Evolutionary conservation across 2,113 vertebrate genomes (phyloP).

Genomic region (Ammodytes marinus): DNA sequence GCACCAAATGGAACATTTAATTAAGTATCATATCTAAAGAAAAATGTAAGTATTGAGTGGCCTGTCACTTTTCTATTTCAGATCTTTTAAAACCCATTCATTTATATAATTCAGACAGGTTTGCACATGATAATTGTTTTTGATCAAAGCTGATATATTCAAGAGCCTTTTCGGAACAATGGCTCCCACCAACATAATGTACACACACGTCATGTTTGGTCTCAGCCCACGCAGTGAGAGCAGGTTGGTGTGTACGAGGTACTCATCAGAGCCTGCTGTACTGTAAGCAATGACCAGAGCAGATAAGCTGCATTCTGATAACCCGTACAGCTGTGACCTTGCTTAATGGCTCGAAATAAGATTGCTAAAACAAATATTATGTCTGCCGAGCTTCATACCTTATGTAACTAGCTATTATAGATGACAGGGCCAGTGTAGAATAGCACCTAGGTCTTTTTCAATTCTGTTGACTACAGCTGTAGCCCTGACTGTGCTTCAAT

Average conservation of each 20-base stretch:
- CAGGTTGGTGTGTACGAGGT: conserved; percentile 12
- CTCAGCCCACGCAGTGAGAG: conserved; percentile 10
- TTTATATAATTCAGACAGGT: neutral
- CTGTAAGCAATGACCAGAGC: conserved; percentile 4
- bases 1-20: too few relatives aligned
- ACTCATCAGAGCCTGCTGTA: conserved; percentile 14
- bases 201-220: conserved; percentile 12
- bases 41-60: neutral
- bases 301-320: conserved; percentile 45
- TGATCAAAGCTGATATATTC: conserved; percentile 6
- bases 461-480: neutral
- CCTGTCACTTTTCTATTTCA: neutral
- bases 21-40: too few relatives aligned
- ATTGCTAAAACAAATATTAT: conserved; percentile 69
- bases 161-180: neutral
- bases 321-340: conserved; percentile 53
- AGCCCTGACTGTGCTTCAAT: neutral
- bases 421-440: conserved; percentile 4
- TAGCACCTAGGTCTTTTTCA: conserved; percentile 22
- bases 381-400: conserved; percentile 31
- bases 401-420: conserved; percentile 26
- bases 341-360: conserved; percentile 46
- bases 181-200: conserved; percentile 13
- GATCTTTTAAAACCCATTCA: neutral
- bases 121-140: neutral